Evolutionary conservation across 2,888 invertebrate species (phyloP).

Genomic region (Lysandra bellargus): DNA sequence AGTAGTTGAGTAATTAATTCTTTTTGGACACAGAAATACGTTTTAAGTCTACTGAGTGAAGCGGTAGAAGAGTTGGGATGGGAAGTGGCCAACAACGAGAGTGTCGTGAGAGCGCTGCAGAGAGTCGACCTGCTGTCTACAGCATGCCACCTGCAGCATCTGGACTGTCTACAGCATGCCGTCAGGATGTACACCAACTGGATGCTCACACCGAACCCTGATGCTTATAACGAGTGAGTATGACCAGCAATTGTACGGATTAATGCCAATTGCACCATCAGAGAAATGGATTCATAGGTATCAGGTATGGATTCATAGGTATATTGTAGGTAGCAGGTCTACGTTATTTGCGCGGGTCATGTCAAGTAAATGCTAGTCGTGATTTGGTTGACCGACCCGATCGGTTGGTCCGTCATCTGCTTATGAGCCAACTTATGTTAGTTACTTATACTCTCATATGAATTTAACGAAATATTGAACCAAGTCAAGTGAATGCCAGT

Average conservation of each 20-base stretch:
- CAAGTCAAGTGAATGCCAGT: too few relatives aligned
- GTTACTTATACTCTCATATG: too few relatives aligned
- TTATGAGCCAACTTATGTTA: too few relatives aligned
- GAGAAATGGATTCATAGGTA: too few relatives aligned
- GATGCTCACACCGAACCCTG: conserved; percentile 86
- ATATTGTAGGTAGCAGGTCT: too few relatives aligned
- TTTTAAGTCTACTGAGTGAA: conserved; percentile 82
- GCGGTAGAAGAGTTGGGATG: conserved; percentile 87
- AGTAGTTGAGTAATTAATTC: background rate
- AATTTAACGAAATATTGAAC: too few relatives aligned
- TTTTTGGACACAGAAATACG: conserved; percentile 80
- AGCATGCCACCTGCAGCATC: conserved; percentile 88
- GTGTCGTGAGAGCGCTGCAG: conserved; percentile 85
- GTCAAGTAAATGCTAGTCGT: too few relatives aligned
- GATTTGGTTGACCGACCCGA: too few relatives aligned
- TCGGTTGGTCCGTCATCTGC: too few relatives aligned
- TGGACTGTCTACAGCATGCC: conserved; percentile 87
- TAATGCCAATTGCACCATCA: too few relatives aligned
- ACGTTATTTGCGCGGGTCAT: too few relatives aligned
- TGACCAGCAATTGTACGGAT: background rate
- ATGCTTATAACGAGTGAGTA: conserved; percentile 87
- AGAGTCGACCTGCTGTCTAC: conserved; percentile 86
- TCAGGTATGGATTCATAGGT: too few relatives aligned
- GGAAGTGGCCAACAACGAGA: conserved; percentile 81
- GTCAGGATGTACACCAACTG: conserved; percentile 87